Percentiles rank a stretch among this genome's conserved stretches.
Evolutionary conservation across 1,140 invertebrate species (phyloP).

Genomic region (Megalonaias nervosa): DNA sequence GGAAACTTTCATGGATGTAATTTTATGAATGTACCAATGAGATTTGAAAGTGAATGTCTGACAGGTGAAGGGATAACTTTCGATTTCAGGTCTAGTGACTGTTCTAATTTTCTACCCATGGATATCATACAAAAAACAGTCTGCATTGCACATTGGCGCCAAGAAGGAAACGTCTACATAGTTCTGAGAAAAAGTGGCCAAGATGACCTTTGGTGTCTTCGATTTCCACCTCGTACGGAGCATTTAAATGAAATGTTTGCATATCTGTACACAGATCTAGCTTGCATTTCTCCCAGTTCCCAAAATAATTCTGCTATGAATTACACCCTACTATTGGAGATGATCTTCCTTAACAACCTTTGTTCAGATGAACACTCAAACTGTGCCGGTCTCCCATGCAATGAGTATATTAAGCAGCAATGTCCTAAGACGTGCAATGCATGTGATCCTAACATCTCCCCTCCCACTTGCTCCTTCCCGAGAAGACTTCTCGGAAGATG

Average conservation of each 20-base stretch:
- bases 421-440: conserved; percentile 48
- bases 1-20: conserved; percentile 46
- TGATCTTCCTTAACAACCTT: conserved; percentile 27
- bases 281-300: conserved; percentile 15
- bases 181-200: conserved; percentile 35
- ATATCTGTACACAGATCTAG: conserved; percentile 45
- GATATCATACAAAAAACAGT: conserved; percentile 37
- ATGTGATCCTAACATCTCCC: conserved; percentile 36
- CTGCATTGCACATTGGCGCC: conserved; percentile 46
- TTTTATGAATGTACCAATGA: conserved; percentile 53
- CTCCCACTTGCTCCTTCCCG: conserved; percentile 40
- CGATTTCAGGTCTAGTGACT: conserved; percentile 43
- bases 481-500: conserved; percentile 35
- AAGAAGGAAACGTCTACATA: conserved; percentile 42
- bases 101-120: conserved; percentile 43
- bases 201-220: conserved; percentile 50
- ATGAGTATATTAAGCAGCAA: conserved; percentile 33
- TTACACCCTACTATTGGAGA: conserved; percentile 35
- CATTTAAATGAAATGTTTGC: conserved; percentile 18
- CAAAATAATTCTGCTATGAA: conserved; percentile 11
- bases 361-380: conserved; percentile 55
- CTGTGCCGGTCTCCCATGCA: conserved; percentile 44
- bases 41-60: conserved; percentile 54
- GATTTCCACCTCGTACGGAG: conserved; percentile 31
- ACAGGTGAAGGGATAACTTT: conserved; percentile 52